These are phyloP conservation scores for Argyrosomus japonicus DNA, from an alignment of 2,113 vertebrate genomes.

Conservation along the genomic window DNA sequence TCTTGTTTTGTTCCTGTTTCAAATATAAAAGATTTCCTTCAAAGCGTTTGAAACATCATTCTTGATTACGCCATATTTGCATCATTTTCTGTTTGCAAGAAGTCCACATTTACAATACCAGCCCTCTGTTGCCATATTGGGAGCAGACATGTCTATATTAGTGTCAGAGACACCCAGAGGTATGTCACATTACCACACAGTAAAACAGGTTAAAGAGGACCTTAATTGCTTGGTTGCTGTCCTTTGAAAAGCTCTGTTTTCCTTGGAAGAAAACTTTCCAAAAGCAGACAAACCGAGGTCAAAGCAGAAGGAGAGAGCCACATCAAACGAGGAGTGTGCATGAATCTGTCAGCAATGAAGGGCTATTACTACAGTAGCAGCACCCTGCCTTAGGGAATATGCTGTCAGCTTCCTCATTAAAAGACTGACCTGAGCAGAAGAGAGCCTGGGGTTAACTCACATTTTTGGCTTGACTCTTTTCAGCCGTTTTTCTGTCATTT, in stretches of 20 bases:
- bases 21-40: conserved; percentile 6
- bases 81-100: conserved; percentile 14
- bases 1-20: conserved; percentile 24
- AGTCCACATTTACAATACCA: not conserved
- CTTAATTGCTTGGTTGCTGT: conserved; percentile 75
- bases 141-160: conserved; percentile 63
- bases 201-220: conserved; percentile 74
- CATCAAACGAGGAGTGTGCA: conserved; percentile 78
- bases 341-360: conserved; percentile 84
- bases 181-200: conserved; percentile 71
- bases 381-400: conserved; percentile 71
- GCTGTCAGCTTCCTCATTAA: conserved; percentile 82
- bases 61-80: not conserved
- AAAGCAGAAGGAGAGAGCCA: conserved; percentile 73
- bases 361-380: conserved; percentile 82
- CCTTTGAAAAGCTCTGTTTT: conserved; percentile 68
- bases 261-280: conserved; percentile 59
- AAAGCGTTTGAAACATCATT: conserved; percentile 15
- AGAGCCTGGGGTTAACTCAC: conserved; percentile 50
- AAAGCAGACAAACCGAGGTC: conserved; percentile 63
- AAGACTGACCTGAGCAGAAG: conserved; percentile 71
- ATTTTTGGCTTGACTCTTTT: conserved; percentile 18
- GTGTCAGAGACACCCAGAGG: conserved; percentile 64
- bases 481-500: conserved; percentile 19
- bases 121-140: conserved; percentile 23